phyloP scores from a whole-genome alignment of 2,888 invertebrate species.

The Sussaba pulchella region DNA sequence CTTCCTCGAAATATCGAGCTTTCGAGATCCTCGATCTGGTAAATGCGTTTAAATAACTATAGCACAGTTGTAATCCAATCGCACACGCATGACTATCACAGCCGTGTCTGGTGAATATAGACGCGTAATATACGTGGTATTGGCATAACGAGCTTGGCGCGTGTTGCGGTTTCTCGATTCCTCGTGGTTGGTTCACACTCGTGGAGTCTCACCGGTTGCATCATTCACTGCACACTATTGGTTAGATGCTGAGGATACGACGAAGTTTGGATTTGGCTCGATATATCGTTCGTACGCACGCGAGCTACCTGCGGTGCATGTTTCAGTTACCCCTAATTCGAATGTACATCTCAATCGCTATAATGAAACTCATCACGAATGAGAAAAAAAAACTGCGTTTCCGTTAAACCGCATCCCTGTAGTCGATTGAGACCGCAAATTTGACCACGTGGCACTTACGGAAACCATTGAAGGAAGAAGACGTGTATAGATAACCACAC shows the following conservation, averaged over 20 bases:
- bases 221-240: conserved; percentile 9
- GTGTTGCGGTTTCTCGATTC: conserved; percentile 49
- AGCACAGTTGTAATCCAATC: conserved; percentile 18
- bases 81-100: conserved; percentile 1
- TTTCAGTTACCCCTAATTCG: conserved; percentile 68
- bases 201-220: conserved; percentile 28
- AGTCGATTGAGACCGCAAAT: background rate
- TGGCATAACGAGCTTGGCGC: conserved; percentile 44
- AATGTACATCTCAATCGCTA: conserved; percentile 72
- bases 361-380: conserved; percentile 47
- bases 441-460: background rate
- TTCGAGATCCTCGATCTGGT: background rate
- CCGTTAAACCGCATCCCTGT: conserved; percentile 10
- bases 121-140: conserved; percentile 4
- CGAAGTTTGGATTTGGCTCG: conserved; percentile 48
- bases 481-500: no score
- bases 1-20: background rate
- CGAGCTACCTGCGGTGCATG: conserved; percentile 62
- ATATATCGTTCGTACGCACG: conserved; percentile 72
- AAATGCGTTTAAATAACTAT: conserved; percentile 13
- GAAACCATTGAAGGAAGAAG: background rate
- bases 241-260: conserved; percentile 22
- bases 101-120: conserved; percentile 27
- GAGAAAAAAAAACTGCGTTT: conserved; percentile 24
- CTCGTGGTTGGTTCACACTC: conserved; percentile 31